Base-by-base conservation (phyloP, 2,113 vertebrate species). In the Syngnathoides biaculeatus region DNA sequence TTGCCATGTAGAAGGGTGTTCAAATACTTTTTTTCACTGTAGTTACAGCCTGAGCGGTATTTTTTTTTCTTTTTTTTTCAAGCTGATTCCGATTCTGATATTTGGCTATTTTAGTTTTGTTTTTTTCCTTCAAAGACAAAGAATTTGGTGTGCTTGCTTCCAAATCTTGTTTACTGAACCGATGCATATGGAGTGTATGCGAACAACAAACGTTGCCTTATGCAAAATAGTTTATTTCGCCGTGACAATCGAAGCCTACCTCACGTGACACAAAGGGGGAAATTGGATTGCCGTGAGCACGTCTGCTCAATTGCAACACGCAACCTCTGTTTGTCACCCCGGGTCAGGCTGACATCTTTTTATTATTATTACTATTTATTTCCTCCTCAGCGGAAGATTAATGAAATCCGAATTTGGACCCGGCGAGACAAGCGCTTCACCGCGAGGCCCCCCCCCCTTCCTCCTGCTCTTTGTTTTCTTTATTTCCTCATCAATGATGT, bases 401-500 rank as follows among this genome's bases (percentile, higher is more conserved):
- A 80, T 83, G 70, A 30, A 72, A 75, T 57, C 53, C 26, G 5
- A 58, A 67, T 35, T 64, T 60, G 27, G 74, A 77, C 66, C 74
- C 39, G 62, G 35, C 50, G 40, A 45, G 47, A 67, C 73, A 74
- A 74, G 65, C 6, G 14, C 30, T 56, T n/a, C 12, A 35, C 59
- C 8, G 52, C n/a, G 0, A 40, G 26, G 22, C 19, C 2, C 43
- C 8, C 14, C 55, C 5, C 7, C 26, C 9, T 68, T 38, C 68
- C 73, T n/a, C n/a, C n/a, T n/a, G n/a, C n/a, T n/a, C n/a, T n/a
- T 68, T 72, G 69, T 75, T 85, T 74, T 64, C 80, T 88, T 89
- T 75, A 85, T 86, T 86, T 81, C 85, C 82, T 85, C 79, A 67
- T 81, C 78, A 84, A 68, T 72, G 79, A 73, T 64, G 72, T 87